Percentiles rank a stretch among this genome's conserved stretches.
phyloP scores from a whole-genome alignment of 2,888 invertebrate species.

The Biston stratarius region DNA sequence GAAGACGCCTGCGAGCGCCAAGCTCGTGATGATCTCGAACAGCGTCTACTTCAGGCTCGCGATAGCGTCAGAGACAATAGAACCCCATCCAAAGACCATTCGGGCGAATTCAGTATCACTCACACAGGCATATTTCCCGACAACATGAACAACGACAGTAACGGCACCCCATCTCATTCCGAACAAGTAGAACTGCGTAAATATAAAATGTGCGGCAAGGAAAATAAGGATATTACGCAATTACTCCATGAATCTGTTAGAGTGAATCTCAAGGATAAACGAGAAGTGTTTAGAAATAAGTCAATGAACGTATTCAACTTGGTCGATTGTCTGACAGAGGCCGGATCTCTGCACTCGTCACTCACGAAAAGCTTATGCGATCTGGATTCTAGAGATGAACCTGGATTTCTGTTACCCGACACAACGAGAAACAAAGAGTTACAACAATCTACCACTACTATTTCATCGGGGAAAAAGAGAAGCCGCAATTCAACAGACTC shows the following conservation, averaged over 20 bases:
- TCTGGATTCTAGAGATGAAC: slow-evolving; percentile 76
- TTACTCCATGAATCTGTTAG: slow-evolving; percentile 61
- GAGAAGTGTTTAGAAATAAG: slow-evolving; percentile 83
- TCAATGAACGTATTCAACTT: slow-evolving; percentile 82
- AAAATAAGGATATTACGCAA: slow-evolving; percentile 71
- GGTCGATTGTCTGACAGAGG: slow-evolving; percentile 78
- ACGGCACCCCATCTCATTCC: slow-evolving; percentile 55
- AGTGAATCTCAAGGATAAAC: slow-evolving; percentile 71
- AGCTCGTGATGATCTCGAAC: slow-evolving; percentile 66
- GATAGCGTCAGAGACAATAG: slow-evolving; percentile 68
- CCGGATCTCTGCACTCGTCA: slow-evolving; percentile 78
- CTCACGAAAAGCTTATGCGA: slow-evolving; percentile 81
- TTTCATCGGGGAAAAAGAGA: slow-evolving; percentile 82
- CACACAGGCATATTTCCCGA: slow-evolving; percentile 70
- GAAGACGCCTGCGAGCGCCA: slow-evolving; percentile 50
- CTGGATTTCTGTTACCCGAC: slow-evolving; percentile 69
- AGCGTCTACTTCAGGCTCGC: slow-evolving; percentile 66
- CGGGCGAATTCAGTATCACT: slow-evolving; percentile 69
- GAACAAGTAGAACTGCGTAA: slow-evolving; percentile 65
- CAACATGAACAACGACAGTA: slow-evolving; percentile 60
- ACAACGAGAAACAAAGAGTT: slow-evolving; percentile 71
- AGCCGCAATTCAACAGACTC: slow-evolving; percentile 83
- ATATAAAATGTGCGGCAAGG: slow-evolving; percentile 70
- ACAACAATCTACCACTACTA: slow-evolving; percentile 78
- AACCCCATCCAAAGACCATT: slow-evolving; percentile 60